phyloP scores from a whole-genome alignment of 2,797 vertebrate genomes.

The Linurgus olivaceus region DNA sequence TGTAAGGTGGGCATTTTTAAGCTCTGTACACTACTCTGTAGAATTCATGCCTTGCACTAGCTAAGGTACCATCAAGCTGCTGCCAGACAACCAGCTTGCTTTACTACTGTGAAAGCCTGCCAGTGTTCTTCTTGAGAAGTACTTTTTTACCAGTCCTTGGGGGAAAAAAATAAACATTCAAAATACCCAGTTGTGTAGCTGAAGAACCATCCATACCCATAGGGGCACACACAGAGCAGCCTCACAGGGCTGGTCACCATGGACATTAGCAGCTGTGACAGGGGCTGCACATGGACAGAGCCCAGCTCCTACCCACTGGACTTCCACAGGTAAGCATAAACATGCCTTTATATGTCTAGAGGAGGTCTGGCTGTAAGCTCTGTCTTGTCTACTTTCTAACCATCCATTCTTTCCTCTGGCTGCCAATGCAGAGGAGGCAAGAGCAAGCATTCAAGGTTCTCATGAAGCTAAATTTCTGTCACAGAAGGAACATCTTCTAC shows the following conservation, averaged over 20 bases:
- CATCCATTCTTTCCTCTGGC: background rate
- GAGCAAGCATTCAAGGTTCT: background rate
- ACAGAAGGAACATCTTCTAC: background rate
- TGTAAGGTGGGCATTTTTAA: background rate
- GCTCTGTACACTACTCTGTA: background rate
- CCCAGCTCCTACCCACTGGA: background rate
- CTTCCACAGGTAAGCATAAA: background rate
- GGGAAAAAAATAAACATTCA: background rate
- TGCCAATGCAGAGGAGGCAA: fast-evolving
- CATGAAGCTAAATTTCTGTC: background rate
- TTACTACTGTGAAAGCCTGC: background rate
- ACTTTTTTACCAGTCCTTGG: background rate
- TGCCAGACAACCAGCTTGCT: background rate
- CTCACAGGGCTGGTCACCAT: fast-evolving
- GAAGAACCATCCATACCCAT: fast-evolving
- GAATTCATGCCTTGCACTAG: background rate
- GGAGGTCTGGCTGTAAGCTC: background rate
- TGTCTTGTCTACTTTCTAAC: background rate
- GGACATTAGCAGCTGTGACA: background rate
- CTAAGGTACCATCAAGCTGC: background rate
- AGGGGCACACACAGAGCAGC: fast-evolving
- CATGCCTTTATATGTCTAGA: background rate
- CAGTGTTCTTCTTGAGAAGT: background rate
- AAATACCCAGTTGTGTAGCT: background rate
- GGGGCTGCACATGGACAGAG: background rate